Conservation (phyloP, 1,140 invertebrate species). For the Camponotus pennsylvanicus region DNA sequence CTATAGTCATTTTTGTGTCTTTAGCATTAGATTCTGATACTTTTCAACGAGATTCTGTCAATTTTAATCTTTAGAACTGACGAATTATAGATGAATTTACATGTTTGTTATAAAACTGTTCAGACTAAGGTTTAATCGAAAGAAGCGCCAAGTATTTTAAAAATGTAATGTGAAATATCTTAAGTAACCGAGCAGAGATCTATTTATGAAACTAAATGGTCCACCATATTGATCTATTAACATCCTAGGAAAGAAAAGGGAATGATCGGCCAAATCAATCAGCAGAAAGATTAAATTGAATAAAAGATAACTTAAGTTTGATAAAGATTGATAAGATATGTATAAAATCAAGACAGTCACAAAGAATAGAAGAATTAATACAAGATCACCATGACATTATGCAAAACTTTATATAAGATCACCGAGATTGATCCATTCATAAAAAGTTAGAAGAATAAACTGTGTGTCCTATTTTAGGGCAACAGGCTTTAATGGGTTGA, state of each 20-base stretch:
- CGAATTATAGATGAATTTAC: slow-evolving; percentile 1
- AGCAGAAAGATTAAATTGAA: background rate
- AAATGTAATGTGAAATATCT: background rate
- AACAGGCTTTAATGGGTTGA: slow-evolving; percentile 4
- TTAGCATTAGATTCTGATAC: background rate
- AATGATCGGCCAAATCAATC: background rate
- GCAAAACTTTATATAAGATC: slow-evolving; percentile 39
- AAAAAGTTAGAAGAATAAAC: slow-evolving; percentile 19
- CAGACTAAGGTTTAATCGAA: slow-evolving; percentile 7
- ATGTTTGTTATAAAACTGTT: slow-evolving; percentile 1
- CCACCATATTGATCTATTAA: slow-evolving; percentile 49
- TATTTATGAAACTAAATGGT: slow-evolving; percentile 11
- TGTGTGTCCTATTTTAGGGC: slow-evolving; percentile 10
- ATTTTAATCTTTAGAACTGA: background rate
- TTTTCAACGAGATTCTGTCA: background rate
- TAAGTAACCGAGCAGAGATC: slow-evolving; percentile 14
- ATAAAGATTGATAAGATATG: background rate
- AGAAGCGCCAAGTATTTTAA: background rate
- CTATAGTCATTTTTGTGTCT: background rate
- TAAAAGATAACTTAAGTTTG: background rate
- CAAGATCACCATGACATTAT: slow-evolving; percentile 30
- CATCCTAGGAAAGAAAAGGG: background rate
- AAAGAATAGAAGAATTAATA: slow-evolving; percentile 28
- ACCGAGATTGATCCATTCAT: slow-evolving; percentile 41
- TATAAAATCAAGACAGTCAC: too few species aligned